These are phyloP conservation scores for Octopus bimaculoides DNA, from an alignment of 1,140 invertebrate genomes.

Conservation along the genomic window DNA sequence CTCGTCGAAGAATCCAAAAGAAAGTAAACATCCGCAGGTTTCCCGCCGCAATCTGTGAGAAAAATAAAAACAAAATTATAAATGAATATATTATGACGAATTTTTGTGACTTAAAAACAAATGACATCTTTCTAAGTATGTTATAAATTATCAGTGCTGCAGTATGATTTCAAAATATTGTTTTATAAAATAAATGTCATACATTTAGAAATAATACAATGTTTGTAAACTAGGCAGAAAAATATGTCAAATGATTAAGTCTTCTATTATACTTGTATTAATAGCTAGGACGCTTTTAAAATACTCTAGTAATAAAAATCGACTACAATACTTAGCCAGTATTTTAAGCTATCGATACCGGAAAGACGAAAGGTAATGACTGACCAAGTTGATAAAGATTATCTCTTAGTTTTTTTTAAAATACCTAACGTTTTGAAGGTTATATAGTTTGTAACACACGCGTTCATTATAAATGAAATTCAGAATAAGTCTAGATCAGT, in stretches of 20 bases:
- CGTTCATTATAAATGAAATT: too few species aligned
- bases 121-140: background rate
- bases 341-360: too few species aligned
- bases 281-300: too few species aligned
- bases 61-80: background rate
- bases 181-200: background rate
- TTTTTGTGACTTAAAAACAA: background rate
- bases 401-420: too few species aligned
- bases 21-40: conserved; percentile 51
- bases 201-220: background rate
- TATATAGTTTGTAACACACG: too few species aligned
- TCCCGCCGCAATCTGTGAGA: conserved; percentile 41
- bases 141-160: background rate
- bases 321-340: too few species aligned
- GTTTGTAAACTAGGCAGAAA: background rate
- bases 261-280: too few species aligned
- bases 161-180: background rate
- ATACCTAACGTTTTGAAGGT: too few species aligned
- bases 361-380: too few species aligned
- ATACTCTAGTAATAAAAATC: too few species aligned
- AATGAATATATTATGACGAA: background rate
- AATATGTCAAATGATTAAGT: background rate
- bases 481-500: too few species aligned
- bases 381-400: too few species aligned
- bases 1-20: conserved; percentile 49